Conservation (phyloP, 2,797 vertebrate species). For the Harpia harpyja region DNA sequence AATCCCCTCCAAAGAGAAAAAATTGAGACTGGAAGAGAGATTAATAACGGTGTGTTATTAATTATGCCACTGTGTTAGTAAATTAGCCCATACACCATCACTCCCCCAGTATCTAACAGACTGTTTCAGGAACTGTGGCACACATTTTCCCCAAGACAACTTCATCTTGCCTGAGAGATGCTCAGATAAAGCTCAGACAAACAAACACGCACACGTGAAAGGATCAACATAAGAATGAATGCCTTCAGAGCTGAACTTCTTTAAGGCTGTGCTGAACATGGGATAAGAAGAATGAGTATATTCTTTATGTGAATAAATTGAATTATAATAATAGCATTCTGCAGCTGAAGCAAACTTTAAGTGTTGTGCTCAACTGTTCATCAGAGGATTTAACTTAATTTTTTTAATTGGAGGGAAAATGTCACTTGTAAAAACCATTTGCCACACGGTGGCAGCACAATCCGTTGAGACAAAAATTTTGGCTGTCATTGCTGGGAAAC, state of each 20-base stretch:
- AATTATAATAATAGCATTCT: neutral
- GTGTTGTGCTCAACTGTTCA: neutral
- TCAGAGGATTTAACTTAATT: neutral
- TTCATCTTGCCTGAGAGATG: neutral
- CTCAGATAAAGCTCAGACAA: neutral
- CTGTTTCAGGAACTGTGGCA: neutral
- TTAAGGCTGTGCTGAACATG: neutral
- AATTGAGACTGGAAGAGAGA: neutral
- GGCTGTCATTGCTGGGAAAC: slow-evolving; percentile 24
- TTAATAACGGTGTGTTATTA: neutral
- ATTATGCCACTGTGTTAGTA: neutral
- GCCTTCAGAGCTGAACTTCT: neutral
- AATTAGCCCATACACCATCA: neutral
- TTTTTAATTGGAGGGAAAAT: neutral
- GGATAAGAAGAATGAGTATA: neutral
- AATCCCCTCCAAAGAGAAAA: neutral
- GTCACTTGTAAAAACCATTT: neutral
- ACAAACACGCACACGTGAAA: neutral
- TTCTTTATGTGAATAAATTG: neutral
- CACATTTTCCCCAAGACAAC: neutral
- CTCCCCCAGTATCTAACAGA: neutral
- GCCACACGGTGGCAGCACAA: slow-evolving; percentile 69
- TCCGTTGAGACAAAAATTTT: neutral
- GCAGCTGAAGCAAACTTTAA: neutral
- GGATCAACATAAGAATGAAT: neutral